phyloP scores from a whole-genome alignment of 2,113 vertebrate genomes.

The Halichoeres trimaculatus region DNA sequence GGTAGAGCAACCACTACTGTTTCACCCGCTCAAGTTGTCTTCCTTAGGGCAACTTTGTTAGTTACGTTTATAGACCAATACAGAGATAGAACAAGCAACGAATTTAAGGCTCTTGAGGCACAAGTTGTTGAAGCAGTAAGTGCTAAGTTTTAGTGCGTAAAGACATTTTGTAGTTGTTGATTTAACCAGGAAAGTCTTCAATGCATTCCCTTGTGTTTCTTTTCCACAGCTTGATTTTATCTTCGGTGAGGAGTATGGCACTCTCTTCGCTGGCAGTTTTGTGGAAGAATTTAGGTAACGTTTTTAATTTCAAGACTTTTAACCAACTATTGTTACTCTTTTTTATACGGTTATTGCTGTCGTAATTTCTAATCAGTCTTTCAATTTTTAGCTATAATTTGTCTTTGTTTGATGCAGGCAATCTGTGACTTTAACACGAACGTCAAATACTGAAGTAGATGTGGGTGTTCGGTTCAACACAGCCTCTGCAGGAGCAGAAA shows the following conservation, averaged over 20 bases:
- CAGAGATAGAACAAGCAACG: background rate
- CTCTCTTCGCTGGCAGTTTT: background rate
- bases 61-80: background rate
- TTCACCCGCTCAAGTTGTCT: background rate
- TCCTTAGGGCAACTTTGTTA: background rate
- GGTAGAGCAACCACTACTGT: too few species aligned
- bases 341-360: background rate
- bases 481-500: fast-evolving
- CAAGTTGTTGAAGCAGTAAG: constrained; percentile 5
- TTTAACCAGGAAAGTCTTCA: background rate
- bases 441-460: background rate
- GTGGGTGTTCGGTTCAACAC: constrained; percentile 38
- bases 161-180: background rate
- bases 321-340: too few species aligned
- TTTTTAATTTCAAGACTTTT: background rate
- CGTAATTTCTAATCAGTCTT: background rate
- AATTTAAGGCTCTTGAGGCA: background rate
- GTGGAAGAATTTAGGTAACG: constrained; percentile 1
- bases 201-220: background rate
- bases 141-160: background rate
- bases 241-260: fast-evolving
- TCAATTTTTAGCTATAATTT: background rate
- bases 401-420: background rate
- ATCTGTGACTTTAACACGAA: fast-evolving
- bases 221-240: constrained; percentile 10